These are phyloP conservation scores for Lagria hirta DNA, from an alignment of 2,888 invertebrate species.

Conservation along the genomic window DNA sequence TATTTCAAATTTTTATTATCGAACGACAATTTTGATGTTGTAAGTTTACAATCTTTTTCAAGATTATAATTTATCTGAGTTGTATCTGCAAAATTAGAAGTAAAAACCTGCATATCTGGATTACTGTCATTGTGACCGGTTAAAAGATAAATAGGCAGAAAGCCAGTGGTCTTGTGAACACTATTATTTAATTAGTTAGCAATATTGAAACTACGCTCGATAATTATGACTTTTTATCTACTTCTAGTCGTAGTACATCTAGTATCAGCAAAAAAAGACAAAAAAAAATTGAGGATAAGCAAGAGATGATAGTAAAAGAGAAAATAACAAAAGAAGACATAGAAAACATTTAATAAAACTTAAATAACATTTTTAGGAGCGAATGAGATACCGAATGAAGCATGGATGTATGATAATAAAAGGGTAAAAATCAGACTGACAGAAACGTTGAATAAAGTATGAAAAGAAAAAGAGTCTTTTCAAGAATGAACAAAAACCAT, in stretches of 20 bases:
- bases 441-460: too few species aligned
- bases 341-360: too few species aligned
- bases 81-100: constrained; percentile 9
- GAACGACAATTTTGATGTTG: constrained; percentile 17
- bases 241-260: not conserved
- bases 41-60: constrained; percentile 22
- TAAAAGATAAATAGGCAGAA: constrained; percentile 22
- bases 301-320: too few species aligned
- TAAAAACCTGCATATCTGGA: constrained; percentile 15
- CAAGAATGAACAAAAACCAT: too few species aligned
- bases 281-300: too few species aligned
- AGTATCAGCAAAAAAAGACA: too few species aligned
- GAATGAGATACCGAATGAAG: too few species aligned
- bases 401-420: too few species aligned
- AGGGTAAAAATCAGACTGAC: too few species aligned
- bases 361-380: too few species aligned
- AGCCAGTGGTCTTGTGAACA: constrained; percentile 25
- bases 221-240: constrained; percentile 26
- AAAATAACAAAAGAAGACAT: too few species aligned
- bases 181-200: constrained; percentile 18
- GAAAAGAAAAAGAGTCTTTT: too few species aligned
- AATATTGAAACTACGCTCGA: constrained; percentile 20
- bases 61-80: constrained; percentile 7
- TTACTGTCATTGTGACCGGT: constrained; percentile 16
- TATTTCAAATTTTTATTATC: constrained; percentile 13